phyloP scores from a whole-genome alignment of 2,888 invertebrate species.

The Desoria tigrina region DNA sequence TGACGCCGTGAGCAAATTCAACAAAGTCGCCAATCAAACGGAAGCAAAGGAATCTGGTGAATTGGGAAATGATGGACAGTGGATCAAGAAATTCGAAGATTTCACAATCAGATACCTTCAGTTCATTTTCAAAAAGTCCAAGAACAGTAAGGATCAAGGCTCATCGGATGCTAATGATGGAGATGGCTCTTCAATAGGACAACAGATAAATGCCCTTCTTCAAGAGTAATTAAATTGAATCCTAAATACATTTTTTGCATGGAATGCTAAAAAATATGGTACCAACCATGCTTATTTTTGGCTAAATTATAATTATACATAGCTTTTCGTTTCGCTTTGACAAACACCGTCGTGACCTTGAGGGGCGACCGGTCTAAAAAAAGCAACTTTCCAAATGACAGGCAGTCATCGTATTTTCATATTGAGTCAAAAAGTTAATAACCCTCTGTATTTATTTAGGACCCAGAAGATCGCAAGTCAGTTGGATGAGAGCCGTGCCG shows the following conservation, averaged over 20 bases:
- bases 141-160: too few species aligned
- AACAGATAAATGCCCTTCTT: constrained; percentile 1
- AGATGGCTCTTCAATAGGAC: neutral
- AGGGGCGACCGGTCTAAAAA: too few species aligned
- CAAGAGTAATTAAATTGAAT: neutral
- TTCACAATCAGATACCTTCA: neutral
- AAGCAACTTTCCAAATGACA: too few species aligned
- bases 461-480: neutral
- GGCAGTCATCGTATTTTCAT: too few species aligned
- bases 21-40: neutral
- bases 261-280: neutral
- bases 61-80: constrained; percentile 3
- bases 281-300: too few species aligned
- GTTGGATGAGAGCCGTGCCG: constrained; percentile 3
- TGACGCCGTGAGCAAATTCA: neutral
- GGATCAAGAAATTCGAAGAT: constrained; percentile 9
- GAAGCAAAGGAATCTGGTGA: neutral
- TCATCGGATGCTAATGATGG: neutral
- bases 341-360: too few species aligned
- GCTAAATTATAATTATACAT: too few species aligned
- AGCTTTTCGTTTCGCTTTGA: too few species aligned
- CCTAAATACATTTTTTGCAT: neutral
- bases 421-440: too few species aligned
- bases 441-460: too few species aligned
- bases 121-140: constrained; percentile 2